Evolutionary conservation across 1,140 invertebrate species (phyloP).

Genomic region (Campodea augens): DNA sequence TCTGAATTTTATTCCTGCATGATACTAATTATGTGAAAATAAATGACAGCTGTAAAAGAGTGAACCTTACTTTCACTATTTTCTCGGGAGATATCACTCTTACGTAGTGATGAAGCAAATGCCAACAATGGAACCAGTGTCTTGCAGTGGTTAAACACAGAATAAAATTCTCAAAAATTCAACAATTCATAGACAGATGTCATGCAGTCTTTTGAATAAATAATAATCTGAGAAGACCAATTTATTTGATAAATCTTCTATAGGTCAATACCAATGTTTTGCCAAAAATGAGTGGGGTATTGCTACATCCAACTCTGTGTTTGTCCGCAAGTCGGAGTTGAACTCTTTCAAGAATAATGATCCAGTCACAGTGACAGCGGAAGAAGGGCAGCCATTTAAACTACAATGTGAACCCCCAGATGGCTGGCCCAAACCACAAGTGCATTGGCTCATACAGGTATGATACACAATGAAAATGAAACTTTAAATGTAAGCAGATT

Average conservation of each 20-base stretch:
- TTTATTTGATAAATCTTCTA: too few relatives aligned
- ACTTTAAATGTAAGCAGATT: too few relatives aligned
- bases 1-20: too few relatives aligned
- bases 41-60: too few relatives aligned
- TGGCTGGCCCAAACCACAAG: conserved; percentile 81
- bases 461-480: background rate
- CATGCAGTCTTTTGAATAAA: too few relatives aligned
- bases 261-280: conserved; percentile 88
- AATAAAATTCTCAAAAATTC: too few relatives aligned
- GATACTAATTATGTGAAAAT: too few relatives aligned
- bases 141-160: too few relatives aligned
- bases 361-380: conserved; percentile 37
- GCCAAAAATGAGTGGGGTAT: conserved; percentile 86
- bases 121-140: too few relatives aligned
- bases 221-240: conserved; percentile 9
- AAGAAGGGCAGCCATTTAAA: conserved; percentile 72
- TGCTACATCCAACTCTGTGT: conserved; percentile 84
- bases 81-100: background rate
- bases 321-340: conserved; percentile 81
- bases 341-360: conserved; percentile 72
- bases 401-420: conserved; percentile 75
- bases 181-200: too few relatives aligned
- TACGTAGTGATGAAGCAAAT: too few relatives aligned
- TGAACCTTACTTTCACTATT: too few relatives aligned
- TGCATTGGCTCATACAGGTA: conserved; percentile 76